These are phyloP conservation scores for Zaprionus lineosus DNA, from an alignment of 2,888 invertebrate species.

Conservation along the genomic window DNA sequence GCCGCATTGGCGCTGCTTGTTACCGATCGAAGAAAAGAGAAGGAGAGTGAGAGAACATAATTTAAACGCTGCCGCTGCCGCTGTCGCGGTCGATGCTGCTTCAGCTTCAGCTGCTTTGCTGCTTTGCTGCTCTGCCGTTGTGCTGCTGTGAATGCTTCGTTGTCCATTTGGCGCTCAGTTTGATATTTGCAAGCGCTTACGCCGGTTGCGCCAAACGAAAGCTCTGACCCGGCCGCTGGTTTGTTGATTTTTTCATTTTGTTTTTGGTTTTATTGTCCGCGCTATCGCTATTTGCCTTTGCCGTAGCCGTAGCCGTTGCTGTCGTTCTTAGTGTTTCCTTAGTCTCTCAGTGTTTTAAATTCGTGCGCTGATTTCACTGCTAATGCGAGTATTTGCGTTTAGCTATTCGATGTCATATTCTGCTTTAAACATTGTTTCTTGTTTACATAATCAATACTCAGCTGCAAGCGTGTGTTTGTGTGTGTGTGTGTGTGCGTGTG, in stretches of 20 bases:
- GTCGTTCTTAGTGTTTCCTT: conserved; percentile 11
- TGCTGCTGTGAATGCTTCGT: conserved; percentile 36
- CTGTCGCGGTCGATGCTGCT: not conserved
- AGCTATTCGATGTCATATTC: conserved; percentile 26
- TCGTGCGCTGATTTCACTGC: conserved; percentile 63
- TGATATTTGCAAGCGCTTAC: conserved; percentile 72
- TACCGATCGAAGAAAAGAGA: conserved; percentile 9
- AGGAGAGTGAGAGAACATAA: conserved; percentile 18
- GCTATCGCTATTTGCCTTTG: conserved; percentile 14
- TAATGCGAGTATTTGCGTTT: conserved; percentile 52
- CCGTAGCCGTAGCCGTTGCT: conserved; percentile 20
- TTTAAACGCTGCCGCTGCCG: conserved; percentile 15
- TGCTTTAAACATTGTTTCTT: conserved; percentile 13
- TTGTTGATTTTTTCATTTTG: too few relatives aligned
- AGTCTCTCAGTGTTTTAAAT: conserved; percentile 38
- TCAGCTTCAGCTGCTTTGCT: conserved; percentile 1
- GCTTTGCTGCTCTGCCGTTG: conserved; percentile 4
- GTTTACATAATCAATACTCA: conserved; percentile 12
- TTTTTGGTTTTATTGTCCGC: conserved; percentile 12
- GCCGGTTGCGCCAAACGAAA: conserved; percentile 56
- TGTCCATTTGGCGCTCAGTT: conserved; percentile 66
- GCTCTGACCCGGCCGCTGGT: conserved; percentile 44
- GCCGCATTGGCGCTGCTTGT: conserved; percentile 33
- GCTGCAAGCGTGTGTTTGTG: not conserved
- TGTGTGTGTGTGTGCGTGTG: conserved; percentile 1